Evolutionary conservation across 2,888 invertebrate genomes (phyloP), one percentile per base, ranked within the genome.

Genomic region (Mechanitis messenoides): DNA sequence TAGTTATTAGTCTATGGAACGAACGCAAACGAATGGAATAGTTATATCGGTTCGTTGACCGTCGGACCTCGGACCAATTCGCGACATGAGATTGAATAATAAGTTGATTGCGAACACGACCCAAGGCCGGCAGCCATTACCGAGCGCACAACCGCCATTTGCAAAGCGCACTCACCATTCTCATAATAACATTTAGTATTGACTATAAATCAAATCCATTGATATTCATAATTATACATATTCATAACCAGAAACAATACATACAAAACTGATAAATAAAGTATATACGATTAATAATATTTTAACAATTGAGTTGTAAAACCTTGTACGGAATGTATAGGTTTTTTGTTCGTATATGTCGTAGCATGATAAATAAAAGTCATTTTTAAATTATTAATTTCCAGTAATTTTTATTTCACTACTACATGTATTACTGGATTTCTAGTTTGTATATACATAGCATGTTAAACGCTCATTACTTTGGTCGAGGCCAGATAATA

Each of bases 1-100:
- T 20, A 20, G 20, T 61, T 67, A 63, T 60, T 58, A 60, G 58
- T 46, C 38, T 60, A 56, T 45, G 53, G 61, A 59, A 57, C 64
- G 65, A 68, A 69, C 63, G 64, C 66, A 55, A 67, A 66, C 63
- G 63, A 63, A 67, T 79, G 74, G 79, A 84, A 77, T 79, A 78
- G 80, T 80, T 74, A 75, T 76, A 74, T 69, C 71, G 74, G 85
- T 84, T 89, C 87, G 85, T 82, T 76, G 84, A 72, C 83, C 88
- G 76, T 65, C 74, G 75, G 84, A 84, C 90, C 89, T 89, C 90
- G 90, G 81, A 87, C 89, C 86, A 89, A 90, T 89, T 89, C 84
- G 87, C 87, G 85, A 89, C 85, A 87, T 85, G 87, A 87, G 89
- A 90, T 89, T 90, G 89, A 89, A 90, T 90, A 90, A 88, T 87